Percentiles rank a stretch among this genome's conserved stretches.
phyloP scores from a whole-genome alignment of 2,113 vertebrate species.

The Orthonyx spaldingii region DNA sequence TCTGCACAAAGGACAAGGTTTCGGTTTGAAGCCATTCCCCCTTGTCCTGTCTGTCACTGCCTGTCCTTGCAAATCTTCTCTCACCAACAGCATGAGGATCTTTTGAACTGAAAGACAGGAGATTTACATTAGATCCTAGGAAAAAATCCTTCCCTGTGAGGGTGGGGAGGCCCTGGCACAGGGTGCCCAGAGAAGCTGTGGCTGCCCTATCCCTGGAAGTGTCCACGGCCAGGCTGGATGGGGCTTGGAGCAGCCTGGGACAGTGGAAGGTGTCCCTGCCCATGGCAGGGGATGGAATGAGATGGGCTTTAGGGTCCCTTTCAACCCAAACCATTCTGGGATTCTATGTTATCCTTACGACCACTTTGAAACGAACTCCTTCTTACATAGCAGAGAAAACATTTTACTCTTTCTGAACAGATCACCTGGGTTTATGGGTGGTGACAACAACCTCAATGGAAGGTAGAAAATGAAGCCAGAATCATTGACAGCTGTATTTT shows the following conservation, averaged over 20 bases:
- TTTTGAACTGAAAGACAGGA: neutral
- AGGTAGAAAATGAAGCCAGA: neutral
- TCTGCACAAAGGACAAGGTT: neutral
- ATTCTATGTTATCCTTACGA: neutral
- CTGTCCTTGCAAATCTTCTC: neutral
- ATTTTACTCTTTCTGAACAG: neutral
- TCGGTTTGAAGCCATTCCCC: neutral
- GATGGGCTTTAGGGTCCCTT: neutral
- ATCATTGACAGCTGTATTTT: neutral
- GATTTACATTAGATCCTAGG: neutral
- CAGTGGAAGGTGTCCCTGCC: accelerated
- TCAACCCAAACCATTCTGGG: neutral
- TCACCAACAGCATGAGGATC: accelerated
- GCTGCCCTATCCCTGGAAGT: neutral
- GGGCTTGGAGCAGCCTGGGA: neutral
- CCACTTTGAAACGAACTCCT: neutral
- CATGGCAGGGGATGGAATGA: accelerated
- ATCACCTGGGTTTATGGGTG: neutral
- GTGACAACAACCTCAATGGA: neutral
- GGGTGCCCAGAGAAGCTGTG: neutral
- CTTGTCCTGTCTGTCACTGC: neutral
- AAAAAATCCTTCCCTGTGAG: neutral
- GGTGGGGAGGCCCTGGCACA: accelerated
- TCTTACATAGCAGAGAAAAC: accelerated
- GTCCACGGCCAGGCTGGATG: accelerated